Evolutionary conservation across 2,797 vertebrate species (phyloP), one percentile per base, ranked within the genome.

Genomic region (Poecilia wingei): DNA sequence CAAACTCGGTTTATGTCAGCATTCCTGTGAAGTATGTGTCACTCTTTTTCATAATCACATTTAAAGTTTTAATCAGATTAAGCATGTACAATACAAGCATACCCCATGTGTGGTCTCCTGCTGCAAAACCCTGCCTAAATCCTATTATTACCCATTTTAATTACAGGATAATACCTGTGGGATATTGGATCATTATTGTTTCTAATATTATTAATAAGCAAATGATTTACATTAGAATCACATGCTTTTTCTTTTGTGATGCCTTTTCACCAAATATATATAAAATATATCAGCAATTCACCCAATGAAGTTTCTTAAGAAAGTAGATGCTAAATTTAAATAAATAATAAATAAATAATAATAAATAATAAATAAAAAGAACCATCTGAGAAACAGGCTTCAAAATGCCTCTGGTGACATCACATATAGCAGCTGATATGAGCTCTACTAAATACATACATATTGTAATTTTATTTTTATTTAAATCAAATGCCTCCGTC

Each of bases 41-140:
- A 92, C 89, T 95, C 90, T 90, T 90, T 93, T 92, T 93, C 89
- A 92, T 93, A 94, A 94, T 95, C 94, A 94, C 90, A 91, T 92
- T 94, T 93, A 89, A 91, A 92, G 87, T 89, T 93, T 93, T 95
- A 95, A 96, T 95, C 94, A 87, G 94, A 95, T 95, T 95, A 95
- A 90, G 88, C 91, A 91, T 93, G 93, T 93, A 94, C 92, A 95
- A 95, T 95, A 92, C 90, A 85, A 87, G 93, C 88, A 95, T 94
- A 94, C 87, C 88, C 86, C 89, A 93, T 94, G 95, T 95, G 95
- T 96, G 95, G 95, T 95, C 95, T 94, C 89, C 88, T 85, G 84
- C 78, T 79, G 77, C 82, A 79, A 92, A 90, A 86, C 84, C 86
- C 73, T 75, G 81, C 88, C 82, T 81, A 94, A 94, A 95, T 93